Evolutionary conservation across 1,140 invertebrate genomes (phyloP).

Genomic region (Marisa cornuarietis): DNA sequence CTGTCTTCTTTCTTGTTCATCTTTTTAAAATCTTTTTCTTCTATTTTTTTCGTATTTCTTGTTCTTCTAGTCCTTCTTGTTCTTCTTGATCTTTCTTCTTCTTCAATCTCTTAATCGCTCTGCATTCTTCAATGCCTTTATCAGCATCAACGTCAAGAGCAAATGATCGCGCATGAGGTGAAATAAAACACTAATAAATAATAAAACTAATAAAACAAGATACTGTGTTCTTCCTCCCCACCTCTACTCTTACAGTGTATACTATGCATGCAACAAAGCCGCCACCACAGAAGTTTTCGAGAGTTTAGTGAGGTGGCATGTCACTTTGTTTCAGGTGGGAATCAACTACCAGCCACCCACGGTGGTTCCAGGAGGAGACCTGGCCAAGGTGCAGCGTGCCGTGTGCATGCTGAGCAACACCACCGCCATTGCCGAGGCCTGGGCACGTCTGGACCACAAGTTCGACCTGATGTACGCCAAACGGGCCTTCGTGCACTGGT

Average conservation of each 20-base stretch:
- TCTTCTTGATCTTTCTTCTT: too few relatives aligned
- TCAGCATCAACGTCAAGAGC: too few relatives aligned
- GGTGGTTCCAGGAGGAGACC: conserved; percentile 51
- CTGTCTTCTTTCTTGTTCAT: too few relatives aligned
- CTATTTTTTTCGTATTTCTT: too few relatives aligned
- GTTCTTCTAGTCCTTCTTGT: too few relatives aligned
- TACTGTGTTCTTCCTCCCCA: background rate
- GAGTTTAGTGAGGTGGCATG: background rate
- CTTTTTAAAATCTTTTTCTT: too few relatives aligned
- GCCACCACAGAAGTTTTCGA: background rate
- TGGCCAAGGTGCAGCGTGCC: conserved; percentile 28
- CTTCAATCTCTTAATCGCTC: too few relatives aligned
- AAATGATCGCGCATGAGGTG: too few relatives aligned
- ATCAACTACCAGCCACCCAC: conserved; percentile 24
- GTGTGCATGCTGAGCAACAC: conserved; percentile 24
- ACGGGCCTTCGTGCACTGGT: conserved; percentile 58
- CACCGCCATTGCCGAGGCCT: conserved; percentile 19
- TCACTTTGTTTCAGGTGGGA: background rate
- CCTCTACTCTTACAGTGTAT: too few relatives aligned
- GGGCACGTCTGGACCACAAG: conserved; percentile 21
- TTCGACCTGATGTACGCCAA: conserved; percentile 25
- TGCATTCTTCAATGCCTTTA: too few relatives aligned
- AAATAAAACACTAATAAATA: too few relatives aligned
- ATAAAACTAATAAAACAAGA: background rate
- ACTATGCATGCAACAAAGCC: background rate